These are phyloP conservation scores for Phrynocephalus versicolor DNA, from an alignment of 2,113 vertebrate genomes.

Conservation along the genomic window DNA sequence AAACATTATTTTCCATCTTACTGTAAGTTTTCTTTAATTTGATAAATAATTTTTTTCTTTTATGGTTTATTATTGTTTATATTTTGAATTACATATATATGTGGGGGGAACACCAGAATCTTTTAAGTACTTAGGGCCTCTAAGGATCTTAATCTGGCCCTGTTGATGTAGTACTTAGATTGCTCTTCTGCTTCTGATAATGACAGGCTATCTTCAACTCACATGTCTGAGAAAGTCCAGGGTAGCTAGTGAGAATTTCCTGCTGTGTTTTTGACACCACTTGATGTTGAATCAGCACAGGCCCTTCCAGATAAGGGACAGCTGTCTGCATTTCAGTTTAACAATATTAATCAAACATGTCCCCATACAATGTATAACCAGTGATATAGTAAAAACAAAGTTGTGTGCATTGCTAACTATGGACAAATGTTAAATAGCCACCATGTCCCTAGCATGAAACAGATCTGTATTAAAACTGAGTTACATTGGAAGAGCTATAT, in stretches of 20 bases:
- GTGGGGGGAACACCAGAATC: too few relatives aligned
- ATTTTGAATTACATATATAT: too few relatives aligned
- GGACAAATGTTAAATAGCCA: slow-evolving; percentile 66
- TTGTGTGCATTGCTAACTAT: slow-evolving; percentile 53
- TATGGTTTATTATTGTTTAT: too few relatives aligned
- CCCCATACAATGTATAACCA: slow-evolving; percentile 46
- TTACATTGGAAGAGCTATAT: slow-evolving; percentile 37
- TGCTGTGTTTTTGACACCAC: slow-evolving; percentile 63
- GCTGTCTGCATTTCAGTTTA: slow-evolving; percentile 56
- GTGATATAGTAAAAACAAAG: slow-evolving; percentile 46
- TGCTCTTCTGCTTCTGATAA: slow-evolving; percentile 52
- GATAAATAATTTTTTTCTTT: too few relatives aligned
- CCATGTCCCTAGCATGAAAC: too few relatives aligned
- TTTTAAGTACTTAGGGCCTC: too few relatives aligned
- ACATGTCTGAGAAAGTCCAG: slow-evolving; percentile 72
- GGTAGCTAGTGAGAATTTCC: slow-evolving; percentile 66
- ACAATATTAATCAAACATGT: slow-evolving; percentile 68
- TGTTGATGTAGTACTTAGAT: slow-evolving; percentile 62
- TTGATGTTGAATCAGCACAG: slow-evolving; percentile 69
- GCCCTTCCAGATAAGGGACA: slow-evolving; percentile 43
- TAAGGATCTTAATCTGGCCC: too few relatives aligned
- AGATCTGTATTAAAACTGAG: slow-evolving; percentile 35
- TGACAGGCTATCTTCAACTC: slow-evolving; percentile 54
- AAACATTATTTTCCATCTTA: too few relatives aligned
- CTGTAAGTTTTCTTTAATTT: too few relatives aligned